phyloP scores from a whole-genome alignment of 92 coral and sea anemone genomes.

The Pocillopora meandrina region DNA sequence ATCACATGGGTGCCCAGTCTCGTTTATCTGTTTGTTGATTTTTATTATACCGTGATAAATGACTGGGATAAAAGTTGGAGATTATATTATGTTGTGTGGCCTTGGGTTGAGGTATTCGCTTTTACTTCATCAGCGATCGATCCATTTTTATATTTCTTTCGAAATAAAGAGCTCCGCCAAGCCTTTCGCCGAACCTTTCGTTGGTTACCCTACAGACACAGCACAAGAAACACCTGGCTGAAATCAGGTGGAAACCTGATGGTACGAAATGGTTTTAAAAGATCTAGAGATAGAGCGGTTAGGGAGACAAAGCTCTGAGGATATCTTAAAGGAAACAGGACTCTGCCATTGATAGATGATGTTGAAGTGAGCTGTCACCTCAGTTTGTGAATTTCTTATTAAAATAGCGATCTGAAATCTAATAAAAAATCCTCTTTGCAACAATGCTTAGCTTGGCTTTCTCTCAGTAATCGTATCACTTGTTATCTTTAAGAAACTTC shows the following conservation, averaged over 20 bases:
- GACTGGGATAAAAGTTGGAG: background rate
- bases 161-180: background rate
- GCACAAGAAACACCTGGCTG: background rate
- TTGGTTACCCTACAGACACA: background rate
- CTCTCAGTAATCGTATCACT: too few relatives aligned
- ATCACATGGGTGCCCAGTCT: slow-evolving; percentile 5
- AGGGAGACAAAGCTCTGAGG: background rate
- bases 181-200: background rate
- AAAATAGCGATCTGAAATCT: too few relatives aligned
- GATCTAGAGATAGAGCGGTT: background rate
- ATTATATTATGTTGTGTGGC: slow-evolving; percentile 4
- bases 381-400: too few relatives aligned
- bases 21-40: background rate
- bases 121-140: background rate
- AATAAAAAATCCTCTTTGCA: too few relatives aligned
- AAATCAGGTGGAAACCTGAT: too few relatives aligned
- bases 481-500: too few relatives aligned
- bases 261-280: too few relatives aligned
- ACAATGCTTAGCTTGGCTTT: too few relatives aligned
- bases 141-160: background rate
- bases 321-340: too few relatives aligned
- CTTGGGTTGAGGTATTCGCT: background rate
- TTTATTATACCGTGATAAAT: background rate
- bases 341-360: too few relatives aligned
- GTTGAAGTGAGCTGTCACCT: too few relatives aligned